Percentiles rank a stretch among this genome's conserved stretches.
Evolutionary conservation across 2,113 vertebrate genomes (phyloP).

Genomic region (Callionymus lyra): DNA sequence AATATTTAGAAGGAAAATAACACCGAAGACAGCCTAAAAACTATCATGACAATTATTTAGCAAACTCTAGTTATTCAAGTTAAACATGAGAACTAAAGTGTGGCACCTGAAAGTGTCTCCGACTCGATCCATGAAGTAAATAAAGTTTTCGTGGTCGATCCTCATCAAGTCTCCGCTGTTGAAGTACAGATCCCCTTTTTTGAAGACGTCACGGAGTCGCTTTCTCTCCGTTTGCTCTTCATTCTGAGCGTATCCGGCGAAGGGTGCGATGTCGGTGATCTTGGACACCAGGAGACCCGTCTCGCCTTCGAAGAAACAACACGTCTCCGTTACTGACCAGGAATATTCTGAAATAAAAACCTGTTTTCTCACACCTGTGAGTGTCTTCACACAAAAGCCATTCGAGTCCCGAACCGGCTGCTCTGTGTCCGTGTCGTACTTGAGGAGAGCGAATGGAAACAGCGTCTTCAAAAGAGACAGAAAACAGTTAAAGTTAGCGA

Average conservation of each 20-base stretch:
- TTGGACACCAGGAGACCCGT: constrained; percentile 75
- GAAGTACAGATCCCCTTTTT: constrained; percentile 79
- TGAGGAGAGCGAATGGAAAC: constrained; percentile 69
- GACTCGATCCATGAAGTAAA: constrained; percentile 84
- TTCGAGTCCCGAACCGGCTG: constrained; percentile 68
- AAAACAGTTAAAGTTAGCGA: background rate
- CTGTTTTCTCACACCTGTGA: constrained; percentile 74
- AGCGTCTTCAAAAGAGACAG: constrained; percentile 41
- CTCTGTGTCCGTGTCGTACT: constrained; percentile 76
- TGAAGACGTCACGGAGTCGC: constrained; percentile 72
- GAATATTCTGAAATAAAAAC: too few species aligned
- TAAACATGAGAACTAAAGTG: background rate
- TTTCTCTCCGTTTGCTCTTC: constrained; percentile 75
- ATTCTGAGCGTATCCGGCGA: constrained; percentile 73
- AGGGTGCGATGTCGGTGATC: constrained; percentile 73
- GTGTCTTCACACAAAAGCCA: constrained; percentile 72
- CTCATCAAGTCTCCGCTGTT: constrained; percentile 81
- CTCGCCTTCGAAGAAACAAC: constrained; percentile 63
- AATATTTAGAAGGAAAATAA: too few species aligned
- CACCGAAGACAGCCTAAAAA: too few species aligned
- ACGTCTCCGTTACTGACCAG: too few species aligned
- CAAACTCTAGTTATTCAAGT: background rate
- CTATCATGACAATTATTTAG: background rate
- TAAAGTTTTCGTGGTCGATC: constrained; percentile 73
- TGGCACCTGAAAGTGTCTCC: constrained; percentile 84